Evolutionary conservation across 2,797 vertebrate genomes (phyloP), one percentile per base, ranked within the genome.

Genomic region (Gallinago stenura): DNA sequence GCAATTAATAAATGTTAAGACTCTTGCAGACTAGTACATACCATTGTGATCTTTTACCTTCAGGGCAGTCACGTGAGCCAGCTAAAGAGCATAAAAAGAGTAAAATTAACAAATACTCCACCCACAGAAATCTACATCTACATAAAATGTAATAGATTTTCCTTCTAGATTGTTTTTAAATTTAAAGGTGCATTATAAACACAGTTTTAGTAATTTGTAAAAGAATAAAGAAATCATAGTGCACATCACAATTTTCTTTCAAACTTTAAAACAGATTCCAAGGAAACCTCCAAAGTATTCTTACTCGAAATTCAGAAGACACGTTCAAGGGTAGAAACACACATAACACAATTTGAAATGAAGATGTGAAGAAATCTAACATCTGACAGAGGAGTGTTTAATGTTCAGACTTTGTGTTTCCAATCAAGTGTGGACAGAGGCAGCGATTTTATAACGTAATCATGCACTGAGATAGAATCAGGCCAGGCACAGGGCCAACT

Each of bases 61-160:
- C 95, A 99, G 83, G 17, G 99, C 99, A 73, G 98, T 98, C 84
- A 98, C 98, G 7, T 99, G 99, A 86, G 98, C 98, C 84, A 99
- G 97, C 99, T 99, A 94, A 72, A 93, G 61, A 96, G 95, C 26
- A 84, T 61, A 96, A 84, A 97, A 89, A 68, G 30, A 87, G 45
- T 33, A 89, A 68, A n/a, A 90, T 96, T 92, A 95, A 84, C 39
- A 91, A 87, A 71, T 73, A 54, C 10, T 71, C 37, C 9, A 61
- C 30, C 53, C 68, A n/a, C 1, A 43, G 12, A 93, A 26, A 45
- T n/a, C 16, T 71, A 15, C 41, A 37, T 73, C 31, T 22, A 19
- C 2, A 12, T 13, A 85, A 79, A 83, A 54, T 0, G 2, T 43
- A 70, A 79, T 19, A 80, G 5, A 30, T 81, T 86, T 54, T 75